Percentiles rank a stretch among this genome's conserved stretches.
Evolutionary conservation across 2,797 vertebrate species (phyloP).

Genomic region (Glyptemys insculpta): DNA sequence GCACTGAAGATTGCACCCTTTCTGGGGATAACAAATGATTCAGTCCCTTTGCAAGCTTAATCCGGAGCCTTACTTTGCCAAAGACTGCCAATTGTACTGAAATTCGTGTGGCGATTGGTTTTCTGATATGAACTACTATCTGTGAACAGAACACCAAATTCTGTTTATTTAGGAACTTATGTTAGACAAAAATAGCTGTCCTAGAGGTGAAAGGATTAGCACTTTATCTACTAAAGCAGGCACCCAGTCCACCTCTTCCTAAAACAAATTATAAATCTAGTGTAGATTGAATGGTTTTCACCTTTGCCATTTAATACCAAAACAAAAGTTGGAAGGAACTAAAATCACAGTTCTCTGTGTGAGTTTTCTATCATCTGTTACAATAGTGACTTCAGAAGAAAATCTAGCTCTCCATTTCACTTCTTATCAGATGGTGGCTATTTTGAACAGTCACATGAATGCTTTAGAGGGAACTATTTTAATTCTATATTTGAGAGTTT

Average conservation of each 20-base stretch:
- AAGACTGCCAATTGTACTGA: constrained; percentile 33
- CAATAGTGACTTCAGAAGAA: not conserved
- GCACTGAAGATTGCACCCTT: not conserved
- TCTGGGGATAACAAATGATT: constrained; percentile 46
- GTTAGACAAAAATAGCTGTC: constrained; percentile 54
- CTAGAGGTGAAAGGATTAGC: constrained; percentile 60
- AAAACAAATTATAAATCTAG: constrained; percentile 10
- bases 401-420: not conserved
- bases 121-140: not conserved
- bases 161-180: constrained; percentile 57
- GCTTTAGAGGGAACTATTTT: not conserved
- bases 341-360: not conserved
- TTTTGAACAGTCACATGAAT: not conserved
- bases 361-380: constrained; percentile 10
- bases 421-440: constrained; percentile 32
- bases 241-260: not conserved
- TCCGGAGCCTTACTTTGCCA: not conserved
- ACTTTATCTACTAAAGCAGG: constrained; percentile 62
- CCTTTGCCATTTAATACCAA: not conserved
- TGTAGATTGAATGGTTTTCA: constrained; percentile 28
- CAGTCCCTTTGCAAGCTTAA: constrained; percentile 41
- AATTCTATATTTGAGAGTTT: not conserved
- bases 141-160: constrained; percentile 3
- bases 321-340: constrained; percentile 17
- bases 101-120: not conserved